Conservation (phyloP, 53 echinoderm and acorn worm species). For the Zoroaster sp. region DNA sequence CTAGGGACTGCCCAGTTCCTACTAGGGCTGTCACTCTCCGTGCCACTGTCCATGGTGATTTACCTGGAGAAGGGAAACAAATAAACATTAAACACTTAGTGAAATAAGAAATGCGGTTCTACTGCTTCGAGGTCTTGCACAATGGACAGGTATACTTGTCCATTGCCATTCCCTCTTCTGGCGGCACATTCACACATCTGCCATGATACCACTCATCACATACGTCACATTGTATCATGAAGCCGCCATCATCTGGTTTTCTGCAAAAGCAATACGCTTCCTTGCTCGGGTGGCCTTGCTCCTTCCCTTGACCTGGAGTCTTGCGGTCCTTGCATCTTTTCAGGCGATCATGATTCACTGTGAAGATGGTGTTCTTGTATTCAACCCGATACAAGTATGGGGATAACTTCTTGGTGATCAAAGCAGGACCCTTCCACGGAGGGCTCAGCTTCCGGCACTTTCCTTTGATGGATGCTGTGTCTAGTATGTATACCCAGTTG, state of each 20-base stretch:
- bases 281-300: neutral
- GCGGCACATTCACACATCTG: constrained; percentile 7
- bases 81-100: too few relatives aligned
- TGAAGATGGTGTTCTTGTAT: constrained; percentile 4
- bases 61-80: too few relatives aligned
- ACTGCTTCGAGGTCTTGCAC: neutral
- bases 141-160: constrained; percentile 19
- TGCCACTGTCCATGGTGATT: too few relatives aligned
- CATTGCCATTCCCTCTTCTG: neutral
- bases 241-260: constrained; percentile 18
- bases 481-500: constrained; percentile 10
- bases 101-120: neutral
- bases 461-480: too few relatives aligned
- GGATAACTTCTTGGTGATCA: neutral
- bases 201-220: constrained; percentile 33
- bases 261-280: constrained; percentile 13
- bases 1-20: too few relatives aligned
- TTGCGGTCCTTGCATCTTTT: constrained; percentile 12
- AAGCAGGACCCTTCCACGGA: constrained; percentile 37
- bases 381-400: constrained; percentile 17
- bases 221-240: constrained; percentile 25
- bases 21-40: too few relatives aligned
- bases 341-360: constrained; percentile 30
- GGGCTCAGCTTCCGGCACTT: constrained; percentile 1
- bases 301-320: neutral